A percentile compares a stretch with the other conserved stretches of the same genome.
phyloP scores from a whole-genome alignment of 2,888 invertebrate species.

The Leucophenga maculata region DNA sequence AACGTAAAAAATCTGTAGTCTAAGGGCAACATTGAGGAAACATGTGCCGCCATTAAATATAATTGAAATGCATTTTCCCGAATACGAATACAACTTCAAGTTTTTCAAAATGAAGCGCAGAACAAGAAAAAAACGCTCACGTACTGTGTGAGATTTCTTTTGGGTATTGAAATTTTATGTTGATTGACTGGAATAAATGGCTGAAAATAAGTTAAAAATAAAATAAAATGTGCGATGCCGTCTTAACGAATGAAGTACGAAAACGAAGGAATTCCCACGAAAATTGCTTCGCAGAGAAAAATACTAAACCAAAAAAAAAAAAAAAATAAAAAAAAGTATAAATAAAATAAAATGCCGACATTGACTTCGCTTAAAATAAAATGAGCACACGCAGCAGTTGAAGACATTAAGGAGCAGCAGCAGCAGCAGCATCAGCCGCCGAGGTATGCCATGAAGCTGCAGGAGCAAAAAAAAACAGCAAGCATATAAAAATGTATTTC shows the following conservation, averaged over 20 bases:
- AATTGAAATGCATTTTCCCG: conserved; percentile 25
- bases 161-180: conserved; percentile 24
- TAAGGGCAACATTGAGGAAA: background rate
- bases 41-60: conserved; percentile 25
- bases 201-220: conserved; percentile 21
- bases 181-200: conserved; percentile 26
- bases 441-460: no score
- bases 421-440: no score
- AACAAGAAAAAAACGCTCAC: conserved; percentile 2
- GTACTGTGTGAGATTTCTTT: conserved; percentile 12
- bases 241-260: background rate
- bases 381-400: no score
- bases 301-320: background rate
- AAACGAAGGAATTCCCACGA: conserved; percentile 3
- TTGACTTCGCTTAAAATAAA: no score
- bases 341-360: background rate
- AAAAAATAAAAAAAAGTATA: background rate
- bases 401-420: no score
- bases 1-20: background rate
- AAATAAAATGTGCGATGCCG: background rate
- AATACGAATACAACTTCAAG: background rate
- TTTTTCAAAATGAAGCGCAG: conserved; percentile 5
- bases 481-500: no score
- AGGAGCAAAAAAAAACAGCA: no score
- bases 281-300: conserved; percentile 1